Base-by-base conservation (phyloP, 30 jellyfish, hydroid and myxozoan species). In the Aurelia aurita region DNA sequence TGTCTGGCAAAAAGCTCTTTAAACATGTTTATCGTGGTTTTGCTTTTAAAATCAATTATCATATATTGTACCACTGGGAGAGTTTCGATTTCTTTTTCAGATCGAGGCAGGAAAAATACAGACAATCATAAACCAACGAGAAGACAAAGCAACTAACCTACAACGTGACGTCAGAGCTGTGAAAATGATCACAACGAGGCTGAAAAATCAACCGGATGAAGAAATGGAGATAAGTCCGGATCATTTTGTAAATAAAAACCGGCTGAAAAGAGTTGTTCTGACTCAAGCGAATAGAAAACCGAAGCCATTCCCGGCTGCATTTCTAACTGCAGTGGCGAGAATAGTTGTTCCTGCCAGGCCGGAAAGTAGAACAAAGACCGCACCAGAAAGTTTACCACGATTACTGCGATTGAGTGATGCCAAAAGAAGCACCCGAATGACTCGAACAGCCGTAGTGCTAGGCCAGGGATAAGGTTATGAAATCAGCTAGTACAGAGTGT, bases 281-380 rank as follows among this genome's bases (percentile, higher is more conserved):
- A 67, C 79, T 27, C 87, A 72, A 25, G 73, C 6, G 14, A 27
- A 18, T 14, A 71, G 53, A 23, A 71, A 71, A 65, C 85, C 86
- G 44, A 73, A 62, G 49, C 66, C 87, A 16, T 29, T 72, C n/a
- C 87, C 87, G 5, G 87, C 94, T 2, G 87, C 77, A 5, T 69
- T 84, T 61, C 82, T 72, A 23, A 59, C 81, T 35, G 80, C 87
- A 45, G 75, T 73, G n/a, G 94, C 87, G 54, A 55, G 93, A 12
- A 63, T 69, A 0, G 80, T 72, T 19, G 94, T 84, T 21, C 87
- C 94, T 15, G 94, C 81, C 14, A 72, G 75, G 73, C 94, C 94
- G 43, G 88, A 71, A 3, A 67, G 79, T 68, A 53, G 34, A 6
- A 67, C 71, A 6, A 51, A 19, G 4, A 64, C 65, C 60, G 66